phyloP scores from a whole-genome alignment of 1,140 invertebrate genomes.

The Drosophila rhopaloa region DNA sequence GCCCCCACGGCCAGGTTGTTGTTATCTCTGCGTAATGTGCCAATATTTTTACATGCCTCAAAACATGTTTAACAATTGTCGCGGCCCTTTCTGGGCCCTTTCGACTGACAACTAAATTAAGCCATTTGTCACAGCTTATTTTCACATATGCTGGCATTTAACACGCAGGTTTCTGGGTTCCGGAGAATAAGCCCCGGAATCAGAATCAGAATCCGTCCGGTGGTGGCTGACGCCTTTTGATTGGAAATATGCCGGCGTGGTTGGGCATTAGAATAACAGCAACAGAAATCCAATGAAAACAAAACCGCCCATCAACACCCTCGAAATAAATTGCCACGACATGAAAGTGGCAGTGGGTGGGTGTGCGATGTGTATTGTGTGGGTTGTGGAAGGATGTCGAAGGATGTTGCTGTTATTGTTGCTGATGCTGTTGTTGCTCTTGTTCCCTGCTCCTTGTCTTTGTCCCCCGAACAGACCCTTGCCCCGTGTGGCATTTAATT shows the following conservation, averaged over 20 bases:
- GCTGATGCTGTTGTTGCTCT: slow-evolving; percentile 50
- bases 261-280: slow-evolving; percentile 77
- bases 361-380: neutral
- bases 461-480: slow-evolving; percentile 10
- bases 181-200: slow-evolving; percentile 26
- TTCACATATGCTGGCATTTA: slow-evolving; percentile 84
- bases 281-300: slow-evolving; percentile 84
- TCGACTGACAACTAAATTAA: slow-evolving; percentile 83
- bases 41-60: slow-evolving; percentile 77
- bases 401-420: slow-evolving; percentile 58
- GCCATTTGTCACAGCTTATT: slow-evolving; percentile 84
- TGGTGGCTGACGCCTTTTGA: slow-evolving; percentile 68
- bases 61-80: slow-evolving; percentile 68
- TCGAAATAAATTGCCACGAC: slow-evolving; percentile 70
- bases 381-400: slow-evolving; percentile 1
- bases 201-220: slow-evolving; percentile 30
- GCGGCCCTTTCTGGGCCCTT: slow-evolving; percentile 15
- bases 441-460: slow-evolving; percentile 12
- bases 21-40: slow-evolving; percentile 76
- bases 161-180: slow-evolving; percentile 63
- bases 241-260: slow-evolving; percentile 68
- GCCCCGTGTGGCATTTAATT: slow-evolving; percentile 74
- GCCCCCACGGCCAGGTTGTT: slow-evolving; percentile 4
- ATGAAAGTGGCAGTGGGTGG: slow-evolving; percentile 37
- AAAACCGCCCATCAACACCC: slow-evolving; percentile 84